Evolutionary conservation across 1,140 invertebrate genomes (phyloP).

Genomic region (Harlomillsia oculata): DNA sequence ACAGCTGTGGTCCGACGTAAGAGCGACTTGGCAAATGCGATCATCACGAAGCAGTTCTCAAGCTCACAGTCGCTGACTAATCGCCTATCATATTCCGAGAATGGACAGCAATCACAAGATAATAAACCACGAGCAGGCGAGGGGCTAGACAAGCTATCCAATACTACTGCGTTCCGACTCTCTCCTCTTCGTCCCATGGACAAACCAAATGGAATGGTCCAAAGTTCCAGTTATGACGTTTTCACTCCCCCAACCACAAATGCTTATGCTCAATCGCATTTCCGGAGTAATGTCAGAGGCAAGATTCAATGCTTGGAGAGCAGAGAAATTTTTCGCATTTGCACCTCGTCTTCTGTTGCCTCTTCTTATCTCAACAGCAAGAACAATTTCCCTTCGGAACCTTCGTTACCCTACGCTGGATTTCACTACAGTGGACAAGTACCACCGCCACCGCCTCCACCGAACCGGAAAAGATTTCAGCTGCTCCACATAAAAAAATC

Average conservation of each 20-base stretch:
- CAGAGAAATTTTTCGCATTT: constrained; percentile 33
- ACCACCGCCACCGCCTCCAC: constrained; percentile 16
- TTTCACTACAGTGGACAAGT: background rate
- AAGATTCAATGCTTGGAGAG: constrained; percentile 31
- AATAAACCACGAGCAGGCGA: too few relatives aligned
- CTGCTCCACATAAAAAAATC: constrained; percentile 25
- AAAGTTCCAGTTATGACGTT: too few relatives aligned
- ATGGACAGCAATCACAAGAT: too few relatives aligned
- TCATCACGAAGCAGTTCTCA: constrained; percentile 6
- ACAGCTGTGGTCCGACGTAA: constrained; percentile 28
- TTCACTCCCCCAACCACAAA: background rate
- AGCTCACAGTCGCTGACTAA: too few relatives aligned
- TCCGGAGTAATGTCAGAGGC: background rate
- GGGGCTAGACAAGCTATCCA: too few relatives aligned
- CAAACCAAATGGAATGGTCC: too few relatives aligned
- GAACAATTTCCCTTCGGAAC: background rate
- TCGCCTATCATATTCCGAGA: too few relatives aligned
- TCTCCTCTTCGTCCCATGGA: too few relatives aligned
- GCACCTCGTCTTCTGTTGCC: background rate
- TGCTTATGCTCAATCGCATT: background rate
- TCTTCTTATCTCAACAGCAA: background rate
- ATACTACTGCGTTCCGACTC: too few relatives aligned
- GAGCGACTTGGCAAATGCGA: constrained; percentile 28
- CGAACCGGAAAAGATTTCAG: constrained; percentile 28
- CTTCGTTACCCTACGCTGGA: constrained; percentile 21